Evolutionary conservation across 2,113 vertebrate genomes (phyloP), one percentile per base, ranked within the genome.

Genomic region (Catagonus wagneri): DNA sequence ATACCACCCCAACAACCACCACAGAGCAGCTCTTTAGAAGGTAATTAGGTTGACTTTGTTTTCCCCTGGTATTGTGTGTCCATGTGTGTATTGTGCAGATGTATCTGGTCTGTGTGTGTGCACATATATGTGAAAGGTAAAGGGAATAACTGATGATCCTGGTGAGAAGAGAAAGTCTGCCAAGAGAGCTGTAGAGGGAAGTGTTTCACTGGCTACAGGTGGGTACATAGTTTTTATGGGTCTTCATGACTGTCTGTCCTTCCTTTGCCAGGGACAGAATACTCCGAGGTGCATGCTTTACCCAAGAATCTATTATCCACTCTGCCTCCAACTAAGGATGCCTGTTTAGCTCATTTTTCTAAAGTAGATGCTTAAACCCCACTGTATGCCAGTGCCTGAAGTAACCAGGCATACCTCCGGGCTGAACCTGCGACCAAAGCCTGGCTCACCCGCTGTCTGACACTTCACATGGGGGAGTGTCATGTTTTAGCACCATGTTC

Each of bases 211-310:
- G 61, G 13, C 20, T 44, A 2, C 44, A 32, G 16, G 4, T 6
- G 7, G 3, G 15, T 32, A 44, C 27, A 52, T 25, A 32, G 66
- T 27, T 32, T 23, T 61, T 25, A 34, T 6, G 1, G 58, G 39
- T 69, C 13, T 72, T 74, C 1, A 0, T n/a, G 15, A 4, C 1
- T 22, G 0, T 23, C 2, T 2, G 3, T 5, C n/a, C 34, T 39
- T 25, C 19, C 29, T n/a, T 3, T 65, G 54, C 54, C 25, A 34
- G 54, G 6, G n/a, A 36, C 19, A 7, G 22, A 7, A 22, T 17
- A 65, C 13, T 50, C 17, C 5, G 22, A 71, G 25, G 9, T 7
- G 1, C 17, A 13, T 12, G 3, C 65, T 19, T 54, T 74, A 68
- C n/a, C 27, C 7, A 34, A 34, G 34, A 78, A 27, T 19, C n/a